Conservation (phyloP, 2,797 vertebrate genomes). For the Parotocinclus haroldoi region DNA sequence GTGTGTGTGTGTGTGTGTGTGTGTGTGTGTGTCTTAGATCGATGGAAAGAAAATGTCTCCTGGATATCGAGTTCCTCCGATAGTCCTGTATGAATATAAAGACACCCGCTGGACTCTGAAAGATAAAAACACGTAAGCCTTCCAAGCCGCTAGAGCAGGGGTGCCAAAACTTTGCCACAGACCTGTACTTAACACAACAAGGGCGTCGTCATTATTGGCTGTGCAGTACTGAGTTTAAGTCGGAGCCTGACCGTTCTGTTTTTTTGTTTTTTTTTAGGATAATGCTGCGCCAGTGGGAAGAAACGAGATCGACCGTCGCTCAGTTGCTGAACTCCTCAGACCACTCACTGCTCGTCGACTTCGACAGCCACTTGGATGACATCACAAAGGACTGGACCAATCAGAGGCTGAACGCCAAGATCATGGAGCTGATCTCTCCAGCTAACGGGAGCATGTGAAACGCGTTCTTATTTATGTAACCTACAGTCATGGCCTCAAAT, state of each 20-base stretch:
- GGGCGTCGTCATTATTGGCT: too few relatives aligned
- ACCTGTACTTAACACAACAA: too few relatives aligned
- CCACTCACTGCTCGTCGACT: constrained; percentile 76
- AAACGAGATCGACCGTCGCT: constrained; percentile 75
- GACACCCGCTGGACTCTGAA: constrained; percentile 80
- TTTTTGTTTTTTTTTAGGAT: constrained; percentile 65
- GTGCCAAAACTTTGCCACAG: too few relatives aligned
- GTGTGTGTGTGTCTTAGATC: constrained; percentile 61
- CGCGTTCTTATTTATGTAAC: too few relatives aligned
- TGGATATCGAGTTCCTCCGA: constrained; percentile 78
- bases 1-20: too few relatives aligned
- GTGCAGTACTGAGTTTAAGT: too few relatives aligned
- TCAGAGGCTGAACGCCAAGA: constrained; percentile 80
- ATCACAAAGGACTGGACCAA: constrained; percentile 91
- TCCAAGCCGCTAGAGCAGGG: not conserved
- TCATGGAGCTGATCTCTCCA: constrained; percentile 72
- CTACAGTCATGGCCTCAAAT: too few relatives aligned
- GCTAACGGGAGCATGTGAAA: constrained; percentile 69
- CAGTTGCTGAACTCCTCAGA: constrained; percentile 79
- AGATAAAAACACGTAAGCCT: constrained; percentile 86
- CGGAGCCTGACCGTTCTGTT: not conserved
- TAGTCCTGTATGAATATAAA: constrained; percentile 82
- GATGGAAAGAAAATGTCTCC: constrained; percentile 81
- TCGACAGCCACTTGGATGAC: constrained; percentile 88
- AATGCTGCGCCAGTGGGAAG: constrained; percentile 88